Evolutionary conservation across 2,113 vertebrate species (phyloP).

Genomic region (Uria lomvia): DNA sequence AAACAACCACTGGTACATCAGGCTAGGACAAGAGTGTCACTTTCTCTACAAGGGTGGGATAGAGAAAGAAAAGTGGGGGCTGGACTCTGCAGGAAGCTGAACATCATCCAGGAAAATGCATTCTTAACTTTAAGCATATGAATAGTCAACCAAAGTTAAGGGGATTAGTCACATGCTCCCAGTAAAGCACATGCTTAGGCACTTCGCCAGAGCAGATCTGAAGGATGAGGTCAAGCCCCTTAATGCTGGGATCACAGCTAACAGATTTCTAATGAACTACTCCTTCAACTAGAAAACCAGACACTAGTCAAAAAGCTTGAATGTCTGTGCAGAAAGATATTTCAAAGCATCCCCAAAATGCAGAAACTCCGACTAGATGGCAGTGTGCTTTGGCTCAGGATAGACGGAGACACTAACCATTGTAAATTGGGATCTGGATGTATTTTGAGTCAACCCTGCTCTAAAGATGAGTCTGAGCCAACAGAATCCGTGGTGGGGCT

Average conservation of each 20-base stretch:
- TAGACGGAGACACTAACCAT: background rate
- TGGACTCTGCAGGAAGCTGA: background rate
- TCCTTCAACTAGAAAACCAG: background rate
- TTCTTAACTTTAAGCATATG: background rate
- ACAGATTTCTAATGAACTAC: conserved; percentile 5
- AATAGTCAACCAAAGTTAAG: background rate
- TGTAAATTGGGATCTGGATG: background rate
- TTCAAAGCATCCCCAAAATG: background rate
- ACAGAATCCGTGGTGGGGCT: background rate
- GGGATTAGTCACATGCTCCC: background rate
- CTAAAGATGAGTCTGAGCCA: background rate
- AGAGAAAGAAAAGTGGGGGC: background rate
- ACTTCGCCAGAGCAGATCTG: background rate
- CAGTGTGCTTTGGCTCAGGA: background rate
- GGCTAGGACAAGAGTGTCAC: background rate
- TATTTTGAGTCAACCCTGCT: background rate
- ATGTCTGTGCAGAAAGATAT: background rate
- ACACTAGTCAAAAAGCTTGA: background rate
- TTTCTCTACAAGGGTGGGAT: background rate
- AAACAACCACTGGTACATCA: background rate
- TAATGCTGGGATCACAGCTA: background rate
- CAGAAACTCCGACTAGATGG: background rate
- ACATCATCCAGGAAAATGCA: background rate
- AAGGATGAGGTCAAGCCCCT: background rate
- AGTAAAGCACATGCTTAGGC: background rate